Evolutionary conservation across 2,113 vertebrate genomes (phyloP).

Genomic region (Aix galericulata): DNA sequence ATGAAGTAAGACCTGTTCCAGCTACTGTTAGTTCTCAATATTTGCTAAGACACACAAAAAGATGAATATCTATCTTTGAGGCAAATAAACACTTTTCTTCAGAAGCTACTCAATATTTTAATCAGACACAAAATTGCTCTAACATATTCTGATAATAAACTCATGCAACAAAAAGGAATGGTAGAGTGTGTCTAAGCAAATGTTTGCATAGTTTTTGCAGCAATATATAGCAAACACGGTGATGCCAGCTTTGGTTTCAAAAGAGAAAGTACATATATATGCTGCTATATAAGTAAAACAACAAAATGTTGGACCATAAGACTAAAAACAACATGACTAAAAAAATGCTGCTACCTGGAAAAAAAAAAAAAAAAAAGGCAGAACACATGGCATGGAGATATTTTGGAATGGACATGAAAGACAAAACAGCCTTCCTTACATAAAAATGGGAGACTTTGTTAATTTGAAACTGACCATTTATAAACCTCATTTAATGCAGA

Average conservation of each 20-base stretch:
- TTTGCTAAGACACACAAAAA: neutral
- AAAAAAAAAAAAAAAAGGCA: neutral
- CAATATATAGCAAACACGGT: neutral
- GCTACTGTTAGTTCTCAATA: neutral
- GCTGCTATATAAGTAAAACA: neutral
- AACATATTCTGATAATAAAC: neutral
- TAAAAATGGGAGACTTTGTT: neutral
- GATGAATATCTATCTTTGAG: neutral
- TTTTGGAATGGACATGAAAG: neutral
- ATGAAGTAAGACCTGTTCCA: neutral
- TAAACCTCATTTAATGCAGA: neutral
- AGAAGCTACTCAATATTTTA: neutral
- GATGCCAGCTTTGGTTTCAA: neutral
- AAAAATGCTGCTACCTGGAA: neutral
- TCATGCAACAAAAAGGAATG: neutral
- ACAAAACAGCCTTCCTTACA: neutral
- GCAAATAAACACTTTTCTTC: neutral
- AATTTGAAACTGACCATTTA: neutral
- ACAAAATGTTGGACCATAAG: fast-evolving
- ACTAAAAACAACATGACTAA: neutral
- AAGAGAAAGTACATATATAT: neutral
- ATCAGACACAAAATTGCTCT: neutral
- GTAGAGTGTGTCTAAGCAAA: neutral
- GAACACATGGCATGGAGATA: neutral
- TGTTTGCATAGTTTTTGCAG: neutral